Evolutionary conservation across 2,888 invertebrate species (phyloP).

Genomic region (Agapostemon virescens): DNA sequence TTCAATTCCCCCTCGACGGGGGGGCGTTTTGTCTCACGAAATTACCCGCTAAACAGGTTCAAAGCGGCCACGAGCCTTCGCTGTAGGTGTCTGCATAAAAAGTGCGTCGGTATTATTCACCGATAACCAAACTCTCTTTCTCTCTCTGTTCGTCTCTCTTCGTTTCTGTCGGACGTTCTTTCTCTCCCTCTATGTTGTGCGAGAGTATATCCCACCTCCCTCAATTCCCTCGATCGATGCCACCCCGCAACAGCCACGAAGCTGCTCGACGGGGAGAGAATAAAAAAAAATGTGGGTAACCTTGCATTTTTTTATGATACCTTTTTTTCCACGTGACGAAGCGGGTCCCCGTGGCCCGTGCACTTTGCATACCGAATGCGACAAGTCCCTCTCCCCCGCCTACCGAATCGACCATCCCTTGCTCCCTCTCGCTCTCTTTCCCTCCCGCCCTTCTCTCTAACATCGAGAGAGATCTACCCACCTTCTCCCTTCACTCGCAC

Average conservation of each 20-base stretch:
- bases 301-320: conserved; percentile 75
- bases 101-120: conserved; percentile 56
- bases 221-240: conserved; percentile 33
- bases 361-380: conserved; percentile 74
- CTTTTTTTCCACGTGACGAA: conserved; percentile 65
- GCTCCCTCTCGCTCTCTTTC: background rate
- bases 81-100: conserved; percentile 50
- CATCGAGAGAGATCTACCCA: background rate
- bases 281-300: conserved; percentile 76
- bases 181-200: background rate
- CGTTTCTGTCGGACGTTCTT: background rate
- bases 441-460: background rate
- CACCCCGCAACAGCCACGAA: conserved; percentile 39
- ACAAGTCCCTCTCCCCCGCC: conserved; percentile 57
- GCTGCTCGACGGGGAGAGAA: conserved; percentile 45
- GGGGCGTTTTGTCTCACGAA: conserved; percentile 40
- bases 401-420: conserved; percentile 26
- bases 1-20: conserved; percentile 15
- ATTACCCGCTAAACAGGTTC: conserved; percentile 50
- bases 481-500: conserved; percentile 35
- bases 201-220: conserved; percentile 7
- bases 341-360: conserved; percentile 63
- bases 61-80: conserved; percentile 37
- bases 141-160: background rate
- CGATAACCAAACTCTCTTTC: conserved; percentile 56